These are phyloP conservation scores for Neoitamus cyanurus DNA, from an alignment of 2,888 invertebrate genomes.

Conservation along the genomic window DNA sequence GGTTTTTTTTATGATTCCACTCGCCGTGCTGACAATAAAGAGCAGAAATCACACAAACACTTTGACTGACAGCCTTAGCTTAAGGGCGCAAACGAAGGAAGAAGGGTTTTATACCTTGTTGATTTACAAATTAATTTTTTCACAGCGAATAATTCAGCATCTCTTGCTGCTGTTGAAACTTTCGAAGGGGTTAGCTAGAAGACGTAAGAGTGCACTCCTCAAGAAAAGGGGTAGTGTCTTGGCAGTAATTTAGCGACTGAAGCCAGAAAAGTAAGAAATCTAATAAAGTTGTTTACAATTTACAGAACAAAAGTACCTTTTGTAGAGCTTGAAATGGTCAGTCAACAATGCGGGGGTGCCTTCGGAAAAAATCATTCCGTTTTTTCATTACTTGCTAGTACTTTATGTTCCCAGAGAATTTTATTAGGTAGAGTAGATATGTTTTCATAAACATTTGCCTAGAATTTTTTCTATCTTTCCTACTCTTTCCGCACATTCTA, in stretches of 20 bases:
- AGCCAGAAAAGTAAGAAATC: background rate
- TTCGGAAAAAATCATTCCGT: too few species aligned
- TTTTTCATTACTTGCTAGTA: background rate
- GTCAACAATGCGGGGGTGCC: background rate
- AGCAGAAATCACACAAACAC: background rate
- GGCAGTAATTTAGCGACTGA: background rate
- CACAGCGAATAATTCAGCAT: background rate
- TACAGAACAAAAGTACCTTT: background rate
- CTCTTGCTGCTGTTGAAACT: background rate
- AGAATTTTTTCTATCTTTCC: too few species aligned
- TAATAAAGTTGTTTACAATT: background rate
- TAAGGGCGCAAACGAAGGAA: background rate
- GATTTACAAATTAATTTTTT: slow-evolving; percentile 1
- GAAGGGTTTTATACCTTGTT: background rate
- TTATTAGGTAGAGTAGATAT: too few species aligned
- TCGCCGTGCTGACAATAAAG: background rate
- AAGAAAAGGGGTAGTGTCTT: background rate
- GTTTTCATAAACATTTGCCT: too few species aligned
- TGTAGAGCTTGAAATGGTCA: background rate
- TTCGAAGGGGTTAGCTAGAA: background rate
- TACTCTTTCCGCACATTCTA: too few species aligned
- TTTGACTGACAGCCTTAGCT: background rate
- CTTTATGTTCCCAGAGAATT: too few species aligned
- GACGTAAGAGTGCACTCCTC: background rate
- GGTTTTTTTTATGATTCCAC: background rate